Conservation (phyloP, 2,113 vertebrate genomes). For the Gallinago media region DNA sequence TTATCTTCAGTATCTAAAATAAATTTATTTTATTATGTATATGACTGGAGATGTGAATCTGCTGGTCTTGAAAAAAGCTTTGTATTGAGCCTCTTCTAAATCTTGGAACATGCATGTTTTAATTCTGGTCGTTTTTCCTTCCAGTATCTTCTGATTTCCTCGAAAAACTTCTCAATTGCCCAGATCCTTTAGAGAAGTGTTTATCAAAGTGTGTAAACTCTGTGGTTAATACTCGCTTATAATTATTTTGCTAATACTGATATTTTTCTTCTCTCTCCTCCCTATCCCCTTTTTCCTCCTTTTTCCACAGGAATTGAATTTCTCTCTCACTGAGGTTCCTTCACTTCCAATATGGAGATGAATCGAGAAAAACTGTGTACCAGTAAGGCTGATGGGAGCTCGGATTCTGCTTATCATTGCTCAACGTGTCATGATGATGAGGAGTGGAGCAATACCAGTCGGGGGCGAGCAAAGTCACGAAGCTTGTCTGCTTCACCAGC, state of each 20-base stretch:
- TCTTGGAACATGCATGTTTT: background rate
- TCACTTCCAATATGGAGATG: slow-evolving; percentile 61
- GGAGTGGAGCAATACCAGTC: slow-evolving; percentile 62
- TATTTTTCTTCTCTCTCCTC: background rate
- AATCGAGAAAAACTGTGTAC: slow-evolving; percentile 54
- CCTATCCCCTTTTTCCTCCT: background rate
- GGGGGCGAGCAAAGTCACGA: slow-evolving; percentile 84
- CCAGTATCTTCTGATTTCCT: background rate
- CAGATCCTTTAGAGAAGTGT: background rate
- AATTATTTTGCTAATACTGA: background rate
- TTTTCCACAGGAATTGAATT: slow-evolving; percentile 13
- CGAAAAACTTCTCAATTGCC: background rate
- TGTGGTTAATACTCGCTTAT: background rate
- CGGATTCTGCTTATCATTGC: slow-evolving; percentile 81
- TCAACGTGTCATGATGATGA: slow-evolving; percentile 81
- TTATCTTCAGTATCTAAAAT: background rate
- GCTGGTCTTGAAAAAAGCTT: background rate
- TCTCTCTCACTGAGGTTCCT: background rate
- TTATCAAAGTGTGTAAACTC: background rate
- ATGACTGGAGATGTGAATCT: background rate
- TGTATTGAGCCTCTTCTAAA: background rate
- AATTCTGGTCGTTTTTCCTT: background rate
- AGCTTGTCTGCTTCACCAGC: slow-evolving; percentile 90
- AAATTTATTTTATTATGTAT: background rate
- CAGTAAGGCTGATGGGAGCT: slow-evolving; percentile 62